Percentiles rank a stretch among this genome's conserved stretches.
These are phyloP conservation scores for Tetranychus urticae DNA, from an alignment of 1,140 invertebrate genomes.

Conservation along the genomic window DNA sequence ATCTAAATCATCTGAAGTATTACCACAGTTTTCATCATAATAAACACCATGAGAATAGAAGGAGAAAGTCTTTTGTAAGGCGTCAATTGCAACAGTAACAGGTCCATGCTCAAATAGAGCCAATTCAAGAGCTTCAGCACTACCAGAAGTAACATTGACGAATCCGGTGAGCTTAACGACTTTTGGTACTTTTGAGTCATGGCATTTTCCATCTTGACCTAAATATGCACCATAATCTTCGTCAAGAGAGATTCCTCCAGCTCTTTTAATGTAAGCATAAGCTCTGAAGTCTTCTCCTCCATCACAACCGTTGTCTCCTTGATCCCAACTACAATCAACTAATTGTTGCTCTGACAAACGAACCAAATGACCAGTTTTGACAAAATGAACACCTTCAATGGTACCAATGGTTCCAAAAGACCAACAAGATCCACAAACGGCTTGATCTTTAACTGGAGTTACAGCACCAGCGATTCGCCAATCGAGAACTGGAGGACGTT, in stretches of 20 bases:
- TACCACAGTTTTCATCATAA: slow-evolving; percentile 60
- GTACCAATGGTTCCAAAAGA: slow-evolving; percentile 53
- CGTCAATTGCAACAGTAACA: slow-evolving; percentile 54
- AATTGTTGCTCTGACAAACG: slow-evolving; percentile 35
- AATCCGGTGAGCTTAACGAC: slow-evolving; percentile 55
- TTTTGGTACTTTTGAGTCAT: slow-evolving; percentile 41
- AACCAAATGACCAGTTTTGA: slow-evolving; percentile 44
- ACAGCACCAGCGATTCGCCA: slow-evolving; percentile 44
- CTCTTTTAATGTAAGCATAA: slow-evolving; percentile 76
- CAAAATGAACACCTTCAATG: slow-evolving; percentile 70
- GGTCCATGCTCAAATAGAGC: slow-evolving; percentile 72
- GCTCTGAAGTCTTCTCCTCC: slow-evolving; percentile 70
- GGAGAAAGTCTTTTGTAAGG: no score
- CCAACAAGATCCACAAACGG: slow-evolving; percentile 39
- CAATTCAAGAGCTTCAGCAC: slow-evolving; percentile 50
- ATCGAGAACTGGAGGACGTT: slow-evolving; percentile 44
- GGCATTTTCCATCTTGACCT: slow-evolving; percentile 62
- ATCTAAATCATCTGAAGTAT: slow-evolving; percentile 17
- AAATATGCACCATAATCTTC: slow-evolving; percentile 36
- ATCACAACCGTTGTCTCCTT: slow-evolving; percentile 85
- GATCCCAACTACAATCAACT: slow-evolving; percentile 88
- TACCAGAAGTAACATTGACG: slow-evolving; percentile 58
- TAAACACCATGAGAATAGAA: slow-evolving; percentile 40
- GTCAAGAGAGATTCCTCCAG: slow-evolving; percentile 63
- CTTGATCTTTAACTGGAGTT: slow-evolving; percentile 53